A percentile compares a stretch with the other conserved stretches of the same genome.
phyloP scores from a whole-genome alignment of 2,888 invertebrate species.

The Eristalis tenax region DNA sequence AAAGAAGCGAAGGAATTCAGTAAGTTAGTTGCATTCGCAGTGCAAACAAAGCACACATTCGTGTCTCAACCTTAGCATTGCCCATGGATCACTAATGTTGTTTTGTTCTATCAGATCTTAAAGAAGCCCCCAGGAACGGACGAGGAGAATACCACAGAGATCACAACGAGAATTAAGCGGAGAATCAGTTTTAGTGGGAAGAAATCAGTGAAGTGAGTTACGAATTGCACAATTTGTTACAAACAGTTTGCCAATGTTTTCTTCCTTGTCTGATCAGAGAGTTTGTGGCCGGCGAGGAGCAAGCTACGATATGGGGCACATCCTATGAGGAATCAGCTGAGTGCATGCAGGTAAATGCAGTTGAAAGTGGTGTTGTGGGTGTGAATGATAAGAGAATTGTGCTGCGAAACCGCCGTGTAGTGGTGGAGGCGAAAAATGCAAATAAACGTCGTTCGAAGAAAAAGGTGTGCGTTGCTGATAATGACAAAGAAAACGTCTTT shows the following conservation, averaged over 20 bases:
- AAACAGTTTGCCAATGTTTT: not conserved
- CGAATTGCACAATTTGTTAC: not conserved
- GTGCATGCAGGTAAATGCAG: constrained; percentile 21
- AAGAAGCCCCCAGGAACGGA: constrained; percentile 57
- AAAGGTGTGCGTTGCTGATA: constrained; percentile 29
- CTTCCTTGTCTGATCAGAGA: constrained; percentile 55
- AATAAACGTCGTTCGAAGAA: constrained; percentile 40
- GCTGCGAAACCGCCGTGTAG: constrained; percentile 39
- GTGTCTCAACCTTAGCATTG: not conserved
- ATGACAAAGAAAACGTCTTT: constrained; percentile 60
- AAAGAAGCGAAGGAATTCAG: constrained; percentile 61
- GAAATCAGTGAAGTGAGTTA: constrained; percentile 72
- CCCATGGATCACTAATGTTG: not conserved
- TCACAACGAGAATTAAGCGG: constrained; percentile 51
- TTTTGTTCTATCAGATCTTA: constrained; percentile 58
- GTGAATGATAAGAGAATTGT: constrained; percentile 50
- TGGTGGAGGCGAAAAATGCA: constrained; percentile 10
- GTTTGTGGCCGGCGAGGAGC: constrained; percentile 68
- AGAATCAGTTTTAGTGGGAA: constrained; percentile 73
- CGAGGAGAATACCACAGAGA: constrained; percentile 47
- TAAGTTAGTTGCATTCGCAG: constrained; percentile 28
- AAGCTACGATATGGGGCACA: constrained; percentile 73
- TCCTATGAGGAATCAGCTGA: constrained; percentile 72
- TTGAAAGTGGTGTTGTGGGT: constrained; percentile 43
- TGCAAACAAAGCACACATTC: not conserved